Evolutionary conservation across 2,113 vertebrate genomes (phyloP).

Genomic region (Corythaeola cristata): DNA sequence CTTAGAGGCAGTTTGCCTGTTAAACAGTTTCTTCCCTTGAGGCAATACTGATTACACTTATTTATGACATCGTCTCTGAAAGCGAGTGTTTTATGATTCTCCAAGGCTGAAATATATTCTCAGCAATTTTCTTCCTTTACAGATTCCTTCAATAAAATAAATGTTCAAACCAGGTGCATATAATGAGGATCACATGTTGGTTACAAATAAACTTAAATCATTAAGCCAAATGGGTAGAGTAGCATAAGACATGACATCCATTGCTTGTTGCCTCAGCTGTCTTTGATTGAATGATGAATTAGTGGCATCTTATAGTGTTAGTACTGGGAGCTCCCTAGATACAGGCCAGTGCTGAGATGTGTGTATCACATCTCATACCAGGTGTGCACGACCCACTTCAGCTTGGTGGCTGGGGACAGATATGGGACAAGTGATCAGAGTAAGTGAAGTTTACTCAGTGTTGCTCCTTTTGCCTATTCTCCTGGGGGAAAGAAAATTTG

Average conservation of each 20-base stretch:
- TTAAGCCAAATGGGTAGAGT: background rate
- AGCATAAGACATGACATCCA: background rate
- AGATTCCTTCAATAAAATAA: background rate
- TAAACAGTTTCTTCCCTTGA: slow-evolving; percentile 24
- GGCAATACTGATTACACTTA: slow-evolving; percentile 13
- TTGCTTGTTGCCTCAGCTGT: background rate
- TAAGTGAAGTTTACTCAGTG: background rate
- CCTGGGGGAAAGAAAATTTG: background rate
- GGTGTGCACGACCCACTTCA: background rate
- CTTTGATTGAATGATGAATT: background rate
- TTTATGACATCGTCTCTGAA: slow-evolving; percentile 19
- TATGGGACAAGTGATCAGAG: background rate
- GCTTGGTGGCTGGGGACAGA: background rate
- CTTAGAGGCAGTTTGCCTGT: slow-evolving; percentile 8
- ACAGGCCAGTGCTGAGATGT: background rate
- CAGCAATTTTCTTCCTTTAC: slow-evolving; percentile 2
- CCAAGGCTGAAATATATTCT: slow-evolving; percentile 16
- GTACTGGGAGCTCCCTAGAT: background rate
- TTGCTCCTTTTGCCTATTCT: background rate
- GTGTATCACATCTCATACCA: background rate
- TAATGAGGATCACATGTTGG: background rate
- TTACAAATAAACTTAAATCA: background rate
- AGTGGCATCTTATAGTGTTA: background rate
- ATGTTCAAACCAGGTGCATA: background rate
- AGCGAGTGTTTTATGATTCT: slow-evolving; percentile 21